A percentile compares a stretch with the other conserved stretches of the same genome.
Evolutionary conservation across 2,113 vertebrate genomes (phyloP).

Genomic region (Rhineura floridana): DNA sequence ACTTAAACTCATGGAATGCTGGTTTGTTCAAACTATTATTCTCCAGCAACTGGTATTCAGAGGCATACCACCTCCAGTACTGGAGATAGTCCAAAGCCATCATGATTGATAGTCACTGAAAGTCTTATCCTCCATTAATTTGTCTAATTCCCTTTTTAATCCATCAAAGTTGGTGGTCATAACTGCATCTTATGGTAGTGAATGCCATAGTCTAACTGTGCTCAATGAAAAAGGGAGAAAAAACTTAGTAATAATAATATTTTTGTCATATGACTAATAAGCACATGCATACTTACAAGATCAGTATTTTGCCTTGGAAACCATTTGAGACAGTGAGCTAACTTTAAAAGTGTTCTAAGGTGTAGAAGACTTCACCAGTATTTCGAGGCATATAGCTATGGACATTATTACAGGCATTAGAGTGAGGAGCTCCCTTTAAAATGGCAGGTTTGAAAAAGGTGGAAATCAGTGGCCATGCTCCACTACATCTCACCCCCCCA

Average conservation of each 20-base stretch:
- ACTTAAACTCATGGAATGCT: neutral
- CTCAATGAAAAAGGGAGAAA: too few relatives aligned
- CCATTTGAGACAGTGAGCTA: neutral
- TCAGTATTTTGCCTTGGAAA: neutral
- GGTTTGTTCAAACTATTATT: neutral
- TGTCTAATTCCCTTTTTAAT: too few relatives aligned
- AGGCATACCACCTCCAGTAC: too few relatives aligned
- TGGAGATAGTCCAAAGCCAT: too few relatives aligned
- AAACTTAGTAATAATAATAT: neutral
- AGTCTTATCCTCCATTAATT: too few relatives aligned
- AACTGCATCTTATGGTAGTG: too few relatives aligned
- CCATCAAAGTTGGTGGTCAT: too few relatives aligned
- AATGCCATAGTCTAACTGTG: too few relatives aligned
- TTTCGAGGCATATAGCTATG: neutral
- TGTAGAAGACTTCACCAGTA: neutral
- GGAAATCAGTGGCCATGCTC: slow-evolving; percentile 16
- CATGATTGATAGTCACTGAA: too few relatives aligned
- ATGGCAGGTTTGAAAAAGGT: neutral
- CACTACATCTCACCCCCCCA: neutral
- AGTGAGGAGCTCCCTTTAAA: slow-evolving; percentile 25
- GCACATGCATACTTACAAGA: neutral
- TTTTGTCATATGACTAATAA: neutral
- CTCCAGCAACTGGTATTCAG: too few relatives aligned
- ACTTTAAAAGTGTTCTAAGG: neutral
- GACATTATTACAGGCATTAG: neutral